These are phyloP conservation scores for Heliconius melpomene DNA, from an alignment of 1,140 invertebrate genomes.

Conservation along the genomic window DNA sequence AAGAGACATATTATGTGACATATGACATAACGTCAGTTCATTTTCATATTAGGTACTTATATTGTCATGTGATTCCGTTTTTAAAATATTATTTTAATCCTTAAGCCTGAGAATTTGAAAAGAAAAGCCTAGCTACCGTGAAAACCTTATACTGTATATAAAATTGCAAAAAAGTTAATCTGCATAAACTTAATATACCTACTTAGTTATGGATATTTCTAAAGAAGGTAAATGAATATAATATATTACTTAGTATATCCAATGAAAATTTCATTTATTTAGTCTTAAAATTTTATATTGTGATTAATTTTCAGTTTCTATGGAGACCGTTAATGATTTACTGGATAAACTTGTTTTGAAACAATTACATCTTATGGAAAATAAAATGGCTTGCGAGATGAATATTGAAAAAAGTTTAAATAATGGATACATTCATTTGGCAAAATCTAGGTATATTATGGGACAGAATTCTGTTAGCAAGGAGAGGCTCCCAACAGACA, in stretches of 20 bases:
- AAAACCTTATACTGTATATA: not conserved
- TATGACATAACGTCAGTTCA: too few relatives aligned
- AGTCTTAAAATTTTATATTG: not conserved
- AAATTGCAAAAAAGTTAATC: not conserved
- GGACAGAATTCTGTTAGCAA: constrained; percentile 85
- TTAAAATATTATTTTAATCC: too few relatives aligned
- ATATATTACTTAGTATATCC: not conserved
- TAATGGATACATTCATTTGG: constrained; percentile 85
- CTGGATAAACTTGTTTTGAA: constrained; percentile 84
- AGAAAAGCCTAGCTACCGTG: not conserved
- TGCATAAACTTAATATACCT: not conserved
- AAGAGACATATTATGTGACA: too few relatives aligned
- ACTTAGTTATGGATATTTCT: not conserved
- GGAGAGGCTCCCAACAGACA: constrained; percentile 84
- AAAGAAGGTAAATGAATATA: constrained; percentile 2
- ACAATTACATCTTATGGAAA: constrained; percentile 85
- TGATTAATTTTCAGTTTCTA: constrained; percentile 38
- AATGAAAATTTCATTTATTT: too few relatives aligned
- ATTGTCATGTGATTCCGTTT: constrained; percentile 1
- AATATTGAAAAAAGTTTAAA: constrained; percentile 84
- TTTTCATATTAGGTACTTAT: too few relatives aligned
- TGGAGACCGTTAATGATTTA: constrained; percentile 71
- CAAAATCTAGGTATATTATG: constrained; percentile 87
- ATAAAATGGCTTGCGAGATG: constrained; percentile 84
- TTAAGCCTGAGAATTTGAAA: not conserved